Percentiles rank a stretch among this genome's conserved stretches.
Conservation (phyloP, 2,797 vertebrate genomes). For the Coregonus sp. region DNA sequence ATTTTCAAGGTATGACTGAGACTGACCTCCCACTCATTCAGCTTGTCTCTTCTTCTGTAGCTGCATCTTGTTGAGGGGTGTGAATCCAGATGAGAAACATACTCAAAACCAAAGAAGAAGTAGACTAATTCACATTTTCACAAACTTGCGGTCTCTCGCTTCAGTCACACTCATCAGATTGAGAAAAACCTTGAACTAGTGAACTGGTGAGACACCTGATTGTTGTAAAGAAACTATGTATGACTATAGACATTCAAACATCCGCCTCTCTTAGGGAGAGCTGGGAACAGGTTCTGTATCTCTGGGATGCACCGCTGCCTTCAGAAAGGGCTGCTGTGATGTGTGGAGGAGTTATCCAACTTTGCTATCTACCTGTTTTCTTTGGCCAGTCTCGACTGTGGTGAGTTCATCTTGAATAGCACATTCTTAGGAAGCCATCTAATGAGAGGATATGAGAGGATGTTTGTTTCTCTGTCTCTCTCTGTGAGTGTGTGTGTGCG, state of each 20-base stretch:
- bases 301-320: not conserved
- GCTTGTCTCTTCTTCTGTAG: not conserved
- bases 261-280: constrained; percentile 50
- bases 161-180: not conserved
- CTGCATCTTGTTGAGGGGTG: not conserved
- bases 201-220: constrained; percentile 16
- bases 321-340: not conserved
- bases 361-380: not conserved
- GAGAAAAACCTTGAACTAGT: not conserved
- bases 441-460: no score
- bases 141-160: not conserved
- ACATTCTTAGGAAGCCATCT: no score
- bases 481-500: no score
- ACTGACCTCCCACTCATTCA: no score
- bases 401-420: not conserved
- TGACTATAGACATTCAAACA: constrained; percentile 57
- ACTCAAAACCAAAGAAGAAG: not conserved
- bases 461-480: no score
- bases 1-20: not conserved
- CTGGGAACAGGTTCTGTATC: constrained; percentile 31
- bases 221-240: constrained; percentile 55
- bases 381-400: not conserved
- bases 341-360: not conserved
- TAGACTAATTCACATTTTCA: not conserved
- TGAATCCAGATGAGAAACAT: not conserved